phyloP scores from a whole-genome alignment of 2,113 vertebrate species.

The Epinephelus moara region DNA sequence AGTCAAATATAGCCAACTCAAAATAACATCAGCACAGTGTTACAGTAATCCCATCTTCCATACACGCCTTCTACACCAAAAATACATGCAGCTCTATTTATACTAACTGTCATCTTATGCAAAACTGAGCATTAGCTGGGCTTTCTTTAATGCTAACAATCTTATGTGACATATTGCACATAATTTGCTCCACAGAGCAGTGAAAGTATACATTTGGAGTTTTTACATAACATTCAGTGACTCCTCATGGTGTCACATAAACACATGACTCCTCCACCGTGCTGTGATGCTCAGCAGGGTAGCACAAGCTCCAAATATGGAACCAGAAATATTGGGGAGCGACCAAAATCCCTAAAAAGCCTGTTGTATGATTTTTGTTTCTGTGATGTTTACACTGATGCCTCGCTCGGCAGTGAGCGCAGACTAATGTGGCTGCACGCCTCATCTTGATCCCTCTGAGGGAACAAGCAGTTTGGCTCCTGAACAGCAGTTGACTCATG shows the following conservation, averaged over 20 bases:
- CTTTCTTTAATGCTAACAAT: background rate
- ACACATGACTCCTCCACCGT: conserved; percentile 61
- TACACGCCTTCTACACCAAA: background rate
- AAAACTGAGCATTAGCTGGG: background rate
- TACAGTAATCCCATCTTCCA: background rate
- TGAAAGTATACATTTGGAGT: conserved; percentile 42
- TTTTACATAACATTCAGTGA: conserved; percentile 45
- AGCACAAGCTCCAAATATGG: conserved; percentile 70
- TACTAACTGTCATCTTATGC: background rate
- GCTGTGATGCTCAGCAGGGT: conserved; percentile 39
- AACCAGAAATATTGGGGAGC: conserved; percentile 53
- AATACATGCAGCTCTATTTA: background rate
- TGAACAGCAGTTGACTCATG: conserved; percentile 46
- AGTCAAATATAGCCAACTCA: background rate
- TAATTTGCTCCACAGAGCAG: conserved; percentile 16
- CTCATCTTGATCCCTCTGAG: conserved; percentile 1
- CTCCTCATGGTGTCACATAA: conserved; percentile 66
- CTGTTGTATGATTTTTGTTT: conserved; percentile 33
- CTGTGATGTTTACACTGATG: conserved; percentile 53
- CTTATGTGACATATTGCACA: conserved; percentile 6
- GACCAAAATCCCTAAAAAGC: conserved; percentile 53
- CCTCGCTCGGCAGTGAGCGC: conserved; percentile 1
- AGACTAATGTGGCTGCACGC: background rate
- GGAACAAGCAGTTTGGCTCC: conserved; percentile 53
- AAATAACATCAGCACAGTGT: background rate